Base-by-base conservation (phyloP, 2,888 invertebrate genomes). In the Cryptocephalus moraei region DNA sequence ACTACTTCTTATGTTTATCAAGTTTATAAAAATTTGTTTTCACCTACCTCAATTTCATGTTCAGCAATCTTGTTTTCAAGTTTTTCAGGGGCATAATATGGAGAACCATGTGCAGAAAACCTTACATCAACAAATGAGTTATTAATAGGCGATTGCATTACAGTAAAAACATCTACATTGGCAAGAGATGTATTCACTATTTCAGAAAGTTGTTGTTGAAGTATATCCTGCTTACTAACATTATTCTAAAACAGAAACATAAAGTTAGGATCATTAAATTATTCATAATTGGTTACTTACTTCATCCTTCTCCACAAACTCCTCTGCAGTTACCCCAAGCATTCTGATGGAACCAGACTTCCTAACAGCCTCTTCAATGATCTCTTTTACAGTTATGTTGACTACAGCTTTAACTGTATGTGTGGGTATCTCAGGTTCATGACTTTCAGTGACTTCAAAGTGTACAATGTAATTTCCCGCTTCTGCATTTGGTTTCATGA, bases 151-250 rank as follows among this genome's bases (percentile, higher is more conserved):
- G 84, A 82, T 56, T 79, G 79, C 32, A 91, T 77, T 1, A 96
- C 89, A 0, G 95, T 95, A 66, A 97, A 94, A 0, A 97, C 85
- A 64, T 95, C 93, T 0, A 99, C 89, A 65, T 93, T 91, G 42
- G 85, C 80, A 48, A 81, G 65, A 0, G 86, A 84, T 0, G 86
- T 84, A 62, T 88, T 88, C 58, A 93, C 79, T 43, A 89, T 78
- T 51, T 76, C 72, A 0, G 91, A 78, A 45, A 91, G 66, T 43
- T 76, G 71, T 32, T 73, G 69, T 51, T 77, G 77, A 10, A 78
- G 56, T 8, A 81, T 74, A 58, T 87, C 85, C 63, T 86, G 86
- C 62, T 81, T 84, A 66, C 87, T 91, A 32, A 76, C 36, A 32
- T 52, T 70, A 33, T 79, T 79, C 71, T 80, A 49, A 62, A 62